Base-by-base conservation (phyloP, 2,888 invertebrate species). In the Amphiduros pacificus region DNA sequence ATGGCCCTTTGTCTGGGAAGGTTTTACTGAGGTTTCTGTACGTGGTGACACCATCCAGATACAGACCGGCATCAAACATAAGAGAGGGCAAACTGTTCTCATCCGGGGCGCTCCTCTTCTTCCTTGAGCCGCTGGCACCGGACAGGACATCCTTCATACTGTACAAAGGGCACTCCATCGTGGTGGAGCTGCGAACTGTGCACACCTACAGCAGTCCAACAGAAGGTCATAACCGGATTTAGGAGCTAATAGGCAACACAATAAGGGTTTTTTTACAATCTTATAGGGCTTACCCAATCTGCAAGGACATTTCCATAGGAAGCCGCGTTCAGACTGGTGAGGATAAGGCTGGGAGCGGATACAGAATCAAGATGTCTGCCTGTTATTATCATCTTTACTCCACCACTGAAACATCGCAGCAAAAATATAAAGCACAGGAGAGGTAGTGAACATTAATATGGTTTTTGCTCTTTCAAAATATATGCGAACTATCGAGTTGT, bases 21-120 rank as follows among this genome's bases (percentile, higher is more conserved):
- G 50, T 48, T 22, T 50, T 51, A 29, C 22, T 28, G 49, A 58
- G 49, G 49, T 58, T 58, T 32, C 58, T 48, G 58, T 40, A 58
- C 32, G 49, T 48, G 24, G 29, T 49, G 28, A 58, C 32, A 6
- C 58, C 58, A 36, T 58, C 58, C n/a, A 58, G 50, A 2, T 48
- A n/a, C 9, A 58, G 22, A 9, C 58, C 58, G 2, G 36, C 9
- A 24, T 58, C 20, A 26, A 58, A 58, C 24, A 14, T 24, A n/a
- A 9, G 22, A 5, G 24, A 17, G 26, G 24, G 27, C 4, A 3
- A 17, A 17, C 26, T 27, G 5, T 27, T 26, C 5, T 24, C 28
- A 9, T 6, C 26, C 9, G 9, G 9, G 2, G 24, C 5, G 6
- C 26, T 26, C 51, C 51, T 3, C 6, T 17, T 9, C 14, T 9